These are phyloP conservation scores for Murina feae DNA, from an alignment of 2,113 vertebrate species.

Conservation along the genomic window DNA sequence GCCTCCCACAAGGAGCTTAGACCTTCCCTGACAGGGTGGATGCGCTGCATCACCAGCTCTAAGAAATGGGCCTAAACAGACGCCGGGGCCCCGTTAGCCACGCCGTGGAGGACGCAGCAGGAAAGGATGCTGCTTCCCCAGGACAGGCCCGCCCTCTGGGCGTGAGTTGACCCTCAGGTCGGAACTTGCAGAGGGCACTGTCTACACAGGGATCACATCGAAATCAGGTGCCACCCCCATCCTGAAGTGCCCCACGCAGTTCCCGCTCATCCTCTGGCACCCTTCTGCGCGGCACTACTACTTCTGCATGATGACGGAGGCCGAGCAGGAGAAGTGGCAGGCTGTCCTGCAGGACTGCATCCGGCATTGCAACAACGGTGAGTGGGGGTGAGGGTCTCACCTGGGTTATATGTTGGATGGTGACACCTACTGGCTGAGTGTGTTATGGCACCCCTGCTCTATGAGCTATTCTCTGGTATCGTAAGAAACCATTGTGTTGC, in stretches of 20 bases:
- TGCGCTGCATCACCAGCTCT: neutral
- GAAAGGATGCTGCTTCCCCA: neutral
- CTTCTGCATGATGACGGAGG: constrained; percentile 93
- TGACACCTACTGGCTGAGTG: neutral
- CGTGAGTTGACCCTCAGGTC: neutral
- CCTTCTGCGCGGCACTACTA: constrained; percentile 91
- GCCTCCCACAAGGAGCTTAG: neutral
- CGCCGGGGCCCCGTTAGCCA: neutral
- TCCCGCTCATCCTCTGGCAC: constrained; percentile 94
- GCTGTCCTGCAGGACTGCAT: constrained; percentile 95
- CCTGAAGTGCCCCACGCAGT: constrained; percentile 89
- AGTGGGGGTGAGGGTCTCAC: neutral
- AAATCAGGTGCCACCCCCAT: constrained; percentile 84
- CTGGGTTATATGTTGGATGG: neutral
- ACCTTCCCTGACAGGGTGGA: neutral
- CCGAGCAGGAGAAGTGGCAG: constrained; percentile 93
- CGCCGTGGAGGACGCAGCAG: neutral
- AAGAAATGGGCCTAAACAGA: neutral
- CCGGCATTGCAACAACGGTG: constrained; percentile 93
- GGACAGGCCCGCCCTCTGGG: neutral
- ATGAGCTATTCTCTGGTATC: neutral
- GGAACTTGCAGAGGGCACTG: neutral
- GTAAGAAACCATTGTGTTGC: neutral
- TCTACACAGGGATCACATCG: constrained; percentile 83
- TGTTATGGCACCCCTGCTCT: constrained; percentile 2